These are phyloP conservation scores for Typhlichthys subterraneus DNA, from an alignment of 2,797 vertebrate genomes.

Conservation along the genomic window DNA sequence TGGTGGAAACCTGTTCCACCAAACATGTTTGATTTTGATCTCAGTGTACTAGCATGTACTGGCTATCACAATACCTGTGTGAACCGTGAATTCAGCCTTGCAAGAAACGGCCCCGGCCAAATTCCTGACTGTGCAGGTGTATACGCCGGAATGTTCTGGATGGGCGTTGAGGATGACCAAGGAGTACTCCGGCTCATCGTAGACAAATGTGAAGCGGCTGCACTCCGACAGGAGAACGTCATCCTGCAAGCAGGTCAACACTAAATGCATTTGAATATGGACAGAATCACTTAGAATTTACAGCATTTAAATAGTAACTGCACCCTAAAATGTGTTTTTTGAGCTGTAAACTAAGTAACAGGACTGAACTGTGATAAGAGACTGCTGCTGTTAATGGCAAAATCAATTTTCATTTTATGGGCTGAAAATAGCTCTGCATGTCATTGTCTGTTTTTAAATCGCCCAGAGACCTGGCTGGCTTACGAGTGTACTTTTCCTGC, in stretches of 20 bases:
- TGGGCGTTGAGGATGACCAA: conserved; percentile 87
- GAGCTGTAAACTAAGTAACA: no score
- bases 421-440: no score
- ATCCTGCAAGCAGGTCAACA: conserved; percentile 73
- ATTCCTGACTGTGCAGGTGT: conserved; percentile 90
- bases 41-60: no score
- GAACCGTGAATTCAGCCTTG: conserved; percentile 91
- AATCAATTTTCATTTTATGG: no score
- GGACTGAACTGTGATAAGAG: no score
- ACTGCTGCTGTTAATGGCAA: no score
- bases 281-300: background rate
- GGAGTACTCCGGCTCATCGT: conserved; percentile 91
- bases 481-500: no score
- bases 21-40: no score
- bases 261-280: background rate
- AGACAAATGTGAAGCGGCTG: conserved; percentile 90
- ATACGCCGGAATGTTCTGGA: conserved; percentile 84
- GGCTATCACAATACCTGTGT: conserved; percentile 72
- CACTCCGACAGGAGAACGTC: conserved; percentile 86
- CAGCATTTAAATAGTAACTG: background rate
- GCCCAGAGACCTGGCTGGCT: no score
- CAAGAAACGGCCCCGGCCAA: conserved; percentile 89
- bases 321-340: no score
- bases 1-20: no score
- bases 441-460: no score